Percentiles rank a stretch among this genome's conserved stretches.
phyloP scores from a whole-genome alignment of 1,140 invertebrate genomes.

The Pseudomyrmex pallidus region DNA sequence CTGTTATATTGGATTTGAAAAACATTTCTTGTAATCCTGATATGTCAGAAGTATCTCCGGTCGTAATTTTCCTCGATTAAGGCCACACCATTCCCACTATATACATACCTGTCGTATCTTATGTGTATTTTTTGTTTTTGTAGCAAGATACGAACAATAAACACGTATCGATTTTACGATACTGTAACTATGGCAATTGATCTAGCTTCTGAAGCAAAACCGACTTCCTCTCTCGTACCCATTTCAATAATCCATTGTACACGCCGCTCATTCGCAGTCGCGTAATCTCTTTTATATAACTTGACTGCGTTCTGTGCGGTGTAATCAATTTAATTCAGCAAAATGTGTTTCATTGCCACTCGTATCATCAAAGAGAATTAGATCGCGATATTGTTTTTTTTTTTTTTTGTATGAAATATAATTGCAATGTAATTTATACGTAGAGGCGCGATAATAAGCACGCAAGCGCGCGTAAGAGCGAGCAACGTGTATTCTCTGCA shows the following conservation, averaged over 20 bases:
- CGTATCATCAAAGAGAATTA: neutral
- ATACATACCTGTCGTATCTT: neutral
- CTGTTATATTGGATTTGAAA: neutral
- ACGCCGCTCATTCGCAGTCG: conserved; percentile 3
- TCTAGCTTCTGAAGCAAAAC: conserved; percentile 17
- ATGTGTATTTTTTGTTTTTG: neutral
- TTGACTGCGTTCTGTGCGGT: neutral
- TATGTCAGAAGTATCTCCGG: neutral
- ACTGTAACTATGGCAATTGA: neutral
- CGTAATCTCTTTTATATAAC: conserved; percentile 43
- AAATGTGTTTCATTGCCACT: conserved; percentile 7
- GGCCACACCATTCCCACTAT: neutral
- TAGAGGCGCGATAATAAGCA: neutral
- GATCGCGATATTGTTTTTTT: neutral
- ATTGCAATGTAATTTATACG: neutral
- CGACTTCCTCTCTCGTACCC: conserved; percentile 36
- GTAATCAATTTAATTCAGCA: neutral
- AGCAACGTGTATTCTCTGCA: too few relatives aligned
- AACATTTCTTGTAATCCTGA: neutral
- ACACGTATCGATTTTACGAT: neutral
- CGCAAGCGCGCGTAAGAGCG: too few relatives aligned
- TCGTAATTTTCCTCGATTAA: neutral
- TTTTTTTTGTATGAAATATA: neutral
- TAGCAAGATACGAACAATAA: neutral
- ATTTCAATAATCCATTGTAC: conserved; percentile 37